Evolutionary conservation across 2,888 invertebrate species (phyloP), one percentile per base, ranked within the genome.

Genomic region (Erynnis tages): DNA sequence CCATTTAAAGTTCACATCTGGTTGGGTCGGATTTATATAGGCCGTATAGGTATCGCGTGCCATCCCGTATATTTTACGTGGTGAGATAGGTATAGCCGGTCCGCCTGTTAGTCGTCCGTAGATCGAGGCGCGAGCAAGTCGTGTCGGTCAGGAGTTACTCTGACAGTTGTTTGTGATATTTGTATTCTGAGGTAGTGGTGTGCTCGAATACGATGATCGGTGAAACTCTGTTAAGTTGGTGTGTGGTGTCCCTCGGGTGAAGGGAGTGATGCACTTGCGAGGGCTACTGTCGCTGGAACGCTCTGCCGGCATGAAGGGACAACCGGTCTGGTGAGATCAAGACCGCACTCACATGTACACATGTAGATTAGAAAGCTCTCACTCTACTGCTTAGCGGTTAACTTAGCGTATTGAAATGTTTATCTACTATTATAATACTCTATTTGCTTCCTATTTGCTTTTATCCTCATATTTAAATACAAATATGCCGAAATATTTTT

Each of bases 321-420:
- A 85, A 86, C 88, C 89, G 86, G 88, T 89, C 83, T 89, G 88
- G 88, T 89, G 77, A 89, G 87, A 79, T 71, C 73, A 76, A 70
- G n/a, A 35, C 35, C 14, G 27, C 71, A 66, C 65, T 68, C 59
- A 19, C 19, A 57, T 61, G 32, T 19, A 17, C 29, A 57, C 29
- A 57, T 62, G 64, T 69, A 66, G 62, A 71, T 61, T 72, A 73
- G 73, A 74, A 74, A 78, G 73, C 73, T 64, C 49, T 38, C 21
- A 23, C 34, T 43, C 41, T 53, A 56, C 47, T 49, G 41, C 53
- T 56, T 55, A 47, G 55, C 38, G 7, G 27, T 13, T 34, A 17
- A 16, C 48, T 14, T 43, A 34, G 19, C 11, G 11, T n/a, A n/a
- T 34, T 7, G 4, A 6, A 7, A 11, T 49, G 34, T 34, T 49